Percentiles rank a stretch among this genome's conserved stretches.
These are phyloP conservation scores for Neostethus bicornis DNA, from an alignment of 2,797 vertebrate species.

Conservation along the genomic window DNA sequence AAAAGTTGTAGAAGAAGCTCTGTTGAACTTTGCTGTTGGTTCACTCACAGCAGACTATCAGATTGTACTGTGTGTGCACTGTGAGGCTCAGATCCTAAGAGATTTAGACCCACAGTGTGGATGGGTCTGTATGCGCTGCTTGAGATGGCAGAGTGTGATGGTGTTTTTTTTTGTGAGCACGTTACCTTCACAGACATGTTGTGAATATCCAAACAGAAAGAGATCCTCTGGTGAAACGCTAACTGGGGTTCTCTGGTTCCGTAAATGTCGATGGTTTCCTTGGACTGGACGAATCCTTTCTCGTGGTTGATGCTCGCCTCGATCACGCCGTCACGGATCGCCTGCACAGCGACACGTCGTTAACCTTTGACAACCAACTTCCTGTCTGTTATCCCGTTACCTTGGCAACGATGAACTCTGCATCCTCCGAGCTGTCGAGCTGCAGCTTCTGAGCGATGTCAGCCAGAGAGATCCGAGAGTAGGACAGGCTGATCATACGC, in stretches of 20 bases:
- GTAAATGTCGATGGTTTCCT: constrained; percentile 97
- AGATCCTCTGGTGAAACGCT: constrained; percentile 97
- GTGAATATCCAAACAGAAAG: constrained; percentile 98
- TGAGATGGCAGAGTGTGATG: no score
- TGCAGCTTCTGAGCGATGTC: constrained; percentile 97
- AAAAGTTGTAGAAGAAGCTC: no score
- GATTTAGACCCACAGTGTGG: no score
- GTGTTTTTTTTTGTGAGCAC: no score
- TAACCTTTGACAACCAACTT: no score
- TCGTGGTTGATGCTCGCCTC: constrained; percentile 99
- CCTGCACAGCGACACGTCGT: constrained; percentile 68
- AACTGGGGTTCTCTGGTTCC: constrained; percentile 96
- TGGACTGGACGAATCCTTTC: constrained; percentile 96
- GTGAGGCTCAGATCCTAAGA: no score
- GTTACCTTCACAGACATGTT: constrained; percentile 99
- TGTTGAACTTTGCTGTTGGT: no score
- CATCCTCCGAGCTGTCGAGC: constrained; percentile 95
- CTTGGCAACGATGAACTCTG: constrained; percentile 98
- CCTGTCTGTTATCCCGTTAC: constrained; percentile 74
- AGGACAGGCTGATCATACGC: constrained; percentile 97
- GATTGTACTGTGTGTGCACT: no score
- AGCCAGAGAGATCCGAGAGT: constrained; percentile 93
- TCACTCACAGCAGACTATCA: no score
- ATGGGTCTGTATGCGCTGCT: no score
- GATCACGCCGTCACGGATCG: constrained; percentile 95